Percentiles rank a stretch among this genome's conserved stretches.
Conservation (phyloP, 1,140 invertebrate species). For the Polypedilum vanderplanki region DNA sequence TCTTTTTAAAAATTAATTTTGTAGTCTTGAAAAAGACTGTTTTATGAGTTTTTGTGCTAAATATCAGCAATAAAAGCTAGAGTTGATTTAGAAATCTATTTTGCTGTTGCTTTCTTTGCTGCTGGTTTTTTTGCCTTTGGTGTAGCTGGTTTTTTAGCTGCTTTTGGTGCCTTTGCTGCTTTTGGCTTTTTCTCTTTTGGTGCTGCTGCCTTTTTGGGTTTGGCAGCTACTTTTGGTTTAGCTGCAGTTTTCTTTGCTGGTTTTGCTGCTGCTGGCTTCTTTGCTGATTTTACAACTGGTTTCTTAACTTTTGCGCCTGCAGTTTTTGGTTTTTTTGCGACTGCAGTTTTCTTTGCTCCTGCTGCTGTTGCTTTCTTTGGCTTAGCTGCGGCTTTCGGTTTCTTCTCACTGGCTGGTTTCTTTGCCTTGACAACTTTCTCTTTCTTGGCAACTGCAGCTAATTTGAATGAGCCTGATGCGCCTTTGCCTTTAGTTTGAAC, state of each 20-base stretch:
- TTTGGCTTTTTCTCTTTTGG: constrained; percentile 31
- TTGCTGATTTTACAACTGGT: constrained; percentile 31
- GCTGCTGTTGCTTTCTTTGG: too few relatives aligned
- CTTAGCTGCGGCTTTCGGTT: constrained; percentile 30
- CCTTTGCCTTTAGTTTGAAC: constrained; percentile 58
- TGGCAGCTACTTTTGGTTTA: constrained; percentile 31
- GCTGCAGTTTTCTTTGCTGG: too few relatives aligned
- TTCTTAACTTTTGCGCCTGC: neutral
- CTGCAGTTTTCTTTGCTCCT: constrained; percentile 28
- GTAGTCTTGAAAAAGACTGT: constrained; percentile 34
- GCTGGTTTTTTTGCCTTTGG: constrained; percentile 32
- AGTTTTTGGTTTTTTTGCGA: constrained; percentile 29
- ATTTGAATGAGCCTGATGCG: constrained; percentile 54
- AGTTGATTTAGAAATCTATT: constrained; percentile 29
- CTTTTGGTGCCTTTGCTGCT: constrained; percentile 33
- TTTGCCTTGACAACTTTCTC: too few relatives aligned
- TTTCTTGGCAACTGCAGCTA: constrained; percentile 37
- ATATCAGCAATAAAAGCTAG: too few relatives aligned
- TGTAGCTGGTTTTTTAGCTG: constrained; percentile 30
- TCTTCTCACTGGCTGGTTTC: constrained; percentile 34
- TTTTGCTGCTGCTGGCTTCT: constrained; percentile 37
- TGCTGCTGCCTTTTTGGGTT: constrained; percentile 27
- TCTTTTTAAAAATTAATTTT: constrained; percentile 21
- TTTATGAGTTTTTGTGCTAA: constrained; percentile 31
- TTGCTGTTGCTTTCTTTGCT: constrained; percentile 32